Evolutionary conservation across 2,888 invertebrate species (phyloP).

Genomic region (Phorcus lineatus): DNA sequence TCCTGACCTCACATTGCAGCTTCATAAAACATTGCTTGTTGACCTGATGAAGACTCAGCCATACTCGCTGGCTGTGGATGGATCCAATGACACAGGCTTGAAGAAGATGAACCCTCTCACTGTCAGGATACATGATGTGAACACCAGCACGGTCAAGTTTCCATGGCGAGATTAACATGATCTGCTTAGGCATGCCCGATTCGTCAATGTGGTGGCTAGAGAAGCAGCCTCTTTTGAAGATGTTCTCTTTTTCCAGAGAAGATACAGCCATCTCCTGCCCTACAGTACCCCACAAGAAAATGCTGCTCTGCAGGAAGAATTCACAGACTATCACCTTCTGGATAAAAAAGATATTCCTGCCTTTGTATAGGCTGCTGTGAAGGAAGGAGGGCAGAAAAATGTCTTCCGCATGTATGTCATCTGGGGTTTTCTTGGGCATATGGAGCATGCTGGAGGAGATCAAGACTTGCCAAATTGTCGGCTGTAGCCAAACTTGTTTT

Average conservation of each 20-base stretch:
- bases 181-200: neutral
- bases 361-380: no score
- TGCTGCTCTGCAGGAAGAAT: neutral
- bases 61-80: conserved; percentile 27
- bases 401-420: no score
- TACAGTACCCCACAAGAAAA: neutral
- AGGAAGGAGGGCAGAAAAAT: no score
- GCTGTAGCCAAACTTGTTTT: no score
- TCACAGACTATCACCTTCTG: conserved; percentile 10
- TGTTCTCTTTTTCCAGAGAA: neutral
- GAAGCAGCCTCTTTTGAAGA: neutral
- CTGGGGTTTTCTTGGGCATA: no score
- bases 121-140: conserved; percentile 35
- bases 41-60: conserved; percentile 29
- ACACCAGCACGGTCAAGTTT: conserved; percentile 17
- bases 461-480: no score
- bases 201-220: neutral
- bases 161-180: neutral
- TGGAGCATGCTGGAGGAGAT: no score
- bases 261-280: neutral
- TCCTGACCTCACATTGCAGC: no score
- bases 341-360: neutral
- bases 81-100: conserved; percentile 30
- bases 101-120: conserved; percentile 35
- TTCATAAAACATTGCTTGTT: conserved; percentile 12